Base-by-base conservation (phyloP, 1,140 invertebrate species). In the Pantala flavescens region DNA sequence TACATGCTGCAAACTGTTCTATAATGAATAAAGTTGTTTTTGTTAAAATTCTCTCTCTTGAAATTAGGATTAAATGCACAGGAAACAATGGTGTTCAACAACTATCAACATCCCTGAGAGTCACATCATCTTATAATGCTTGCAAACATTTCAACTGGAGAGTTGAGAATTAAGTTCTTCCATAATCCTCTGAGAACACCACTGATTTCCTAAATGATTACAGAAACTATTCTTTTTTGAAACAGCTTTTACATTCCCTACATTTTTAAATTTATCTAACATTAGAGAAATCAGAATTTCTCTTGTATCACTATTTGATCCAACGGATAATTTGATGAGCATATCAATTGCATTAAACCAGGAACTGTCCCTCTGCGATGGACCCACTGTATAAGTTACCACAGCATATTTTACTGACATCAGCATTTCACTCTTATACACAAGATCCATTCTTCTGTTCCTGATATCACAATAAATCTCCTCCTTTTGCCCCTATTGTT, bases 381-480 rank as follows among this genome's bases (percentile, higher is more conserved):
- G 49, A 63, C 49, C 49, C 49, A 63, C 14, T 19, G 49, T 21
- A 63, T 21, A 63, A 21, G 14, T 63, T 63, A 16, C n/a, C 49
- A 63, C 14, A 36, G 28, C 28, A 36, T 36, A 36, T 36, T 36
- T 36, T 36, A 63, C 49, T 63, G 16, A 63, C 49, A 19, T 63
- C 49, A 19, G 14, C 49, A 63, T 21, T 63, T 63, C 49, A 63
- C 49, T 63, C 49, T 63, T 63, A 19, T 19, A 63, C 49, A 63
- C 49, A 63, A 63, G 49, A 63, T 63, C 71, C 71, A 72, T 72
- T 72, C 23, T 24, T 10, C 71, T 72, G 23, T 72, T 72, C 71
- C 71, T 72, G 71, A 72, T 42, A 72, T 72, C 71, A 72, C 36
- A 72, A 72, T 23, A 19, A 42, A 19, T 72, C 71, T 72, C 71